Evolutionary conservation across 2,113 vertebrate genomes (phyloP).

Genomic region (Elephantulus edwardii): DNA sequence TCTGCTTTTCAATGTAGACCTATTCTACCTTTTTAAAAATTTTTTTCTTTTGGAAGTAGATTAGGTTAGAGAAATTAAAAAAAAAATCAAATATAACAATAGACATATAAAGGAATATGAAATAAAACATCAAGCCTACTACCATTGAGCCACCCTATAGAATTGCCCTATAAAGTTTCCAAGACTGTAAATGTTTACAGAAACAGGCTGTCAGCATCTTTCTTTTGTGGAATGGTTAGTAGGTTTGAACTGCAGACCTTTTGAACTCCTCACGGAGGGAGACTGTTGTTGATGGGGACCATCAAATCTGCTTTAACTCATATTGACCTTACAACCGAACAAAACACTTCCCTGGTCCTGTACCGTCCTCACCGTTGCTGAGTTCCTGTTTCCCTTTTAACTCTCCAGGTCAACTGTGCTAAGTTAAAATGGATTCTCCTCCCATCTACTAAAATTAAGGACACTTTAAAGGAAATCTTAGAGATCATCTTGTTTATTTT

Average conservation of each 20-base stretch:
- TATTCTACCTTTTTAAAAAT: background rate
- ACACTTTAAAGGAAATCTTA: constrained; percentile 22
- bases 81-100: background rate
- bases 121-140: background rate
- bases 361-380: background rate
- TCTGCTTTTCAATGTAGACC: constrained; percentile 13
- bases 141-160: background rate
- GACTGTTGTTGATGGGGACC: too few species aligned
- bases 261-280: background rate
- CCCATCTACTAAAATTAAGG: constrained; percentile 9
- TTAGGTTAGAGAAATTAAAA: constrained; percentile 12
- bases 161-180: background rate
- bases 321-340: background rate
- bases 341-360: background rate
- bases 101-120: background rate
- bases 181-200: background rate
- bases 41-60: background rate
- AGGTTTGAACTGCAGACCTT: background rate
- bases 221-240: background rate
- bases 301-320: background rate
- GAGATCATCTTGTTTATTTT: constrained; percentile 6
- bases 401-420: background rate
- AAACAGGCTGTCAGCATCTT: background rate
- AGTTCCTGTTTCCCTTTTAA: background rate
- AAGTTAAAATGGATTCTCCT: background rate